These are phyloP conservation scores for Rosalia funebris DNA, from an alignment of 2,888 invertebrate species.

Conservation along the genomic window DNA sequence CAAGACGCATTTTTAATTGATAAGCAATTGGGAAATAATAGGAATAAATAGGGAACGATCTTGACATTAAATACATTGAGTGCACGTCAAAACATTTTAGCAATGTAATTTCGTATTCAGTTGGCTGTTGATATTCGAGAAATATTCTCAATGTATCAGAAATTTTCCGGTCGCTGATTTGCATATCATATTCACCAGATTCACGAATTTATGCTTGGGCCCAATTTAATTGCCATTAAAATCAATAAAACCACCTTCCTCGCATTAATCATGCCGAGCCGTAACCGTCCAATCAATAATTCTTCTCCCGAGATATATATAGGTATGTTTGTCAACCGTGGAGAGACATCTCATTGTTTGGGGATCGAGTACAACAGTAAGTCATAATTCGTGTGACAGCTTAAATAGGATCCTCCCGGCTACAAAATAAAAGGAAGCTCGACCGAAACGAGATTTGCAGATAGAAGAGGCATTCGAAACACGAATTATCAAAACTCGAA, in stretches of 20 bases:
- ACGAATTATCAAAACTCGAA: constrained; percentile 22
- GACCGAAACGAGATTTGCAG: constrained; percentile 18
- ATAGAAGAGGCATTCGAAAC: constrained; percentile 15
- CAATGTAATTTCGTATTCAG: no score
- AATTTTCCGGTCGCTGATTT: constrained; percentile 25
- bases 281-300: constrained; percentile 29
- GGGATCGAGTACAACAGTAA: constrained; percentile 24
- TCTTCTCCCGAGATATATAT: constrained; percentile 24
- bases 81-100: no score
- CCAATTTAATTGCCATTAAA: constrained; percentile 31
- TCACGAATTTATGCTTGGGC: constrained; percentile 28
- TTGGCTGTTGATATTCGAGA: no score
- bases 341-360: constrained; percentile 35
- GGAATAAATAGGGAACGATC: no score
- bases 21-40: no score
- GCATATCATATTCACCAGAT: constrained; percentile 30
- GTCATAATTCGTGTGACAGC: constrained; percentile 28
- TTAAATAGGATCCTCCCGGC: constrained; percentile 21
- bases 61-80: no score
- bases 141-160: no score
- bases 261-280: constrained; percentile 25
- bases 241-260: constrained; percentile 27
- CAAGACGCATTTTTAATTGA: no score
- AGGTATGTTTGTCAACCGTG: constrained; percentile 34
- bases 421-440: constrained; percentile 12